Evolutionary conservation across 2,888 invertebrate genomes (phyloP).

Genomic region (Xestia xanthographa): DNA sequence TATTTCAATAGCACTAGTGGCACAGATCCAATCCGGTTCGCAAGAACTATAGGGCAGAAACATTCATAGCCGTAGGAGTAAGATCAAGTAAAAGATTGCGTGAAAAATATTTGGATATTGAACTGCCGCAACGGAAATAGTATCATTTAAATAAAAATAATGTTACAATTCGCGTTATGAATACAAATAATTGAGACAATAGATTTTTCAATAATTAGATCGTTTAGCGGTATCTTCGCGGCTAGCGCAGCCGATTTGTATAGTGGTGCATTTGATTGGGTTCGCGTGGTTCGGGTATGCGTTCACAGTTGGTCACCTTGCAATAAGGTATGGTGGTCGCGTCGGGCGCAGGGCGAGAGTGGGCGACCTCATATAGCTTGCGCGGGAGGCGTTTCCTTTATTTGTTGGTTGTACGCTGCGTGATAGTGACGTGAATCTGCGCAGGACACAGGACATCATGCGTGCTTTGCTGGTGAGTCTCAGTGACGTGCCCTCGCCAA

Average conservation of each 20-base stretch:
- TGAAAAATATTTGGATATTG: slow-evolving; percentile 29
- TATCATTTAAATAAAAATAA: slow-evolving; percentile 61
- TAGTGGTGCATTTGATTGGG: slow-evolving; percentile 78
- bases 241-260: slow-evolving; percentile 81
- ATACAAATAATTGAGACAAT: slow-evolving; percentile 75
- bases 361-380: slow-evolving; percentile 89
- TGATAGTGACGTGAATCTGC: slow-evolving; percentile 85
- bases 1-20: slow-evolving; percentile 58
- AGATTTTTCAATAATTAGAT: slow-evolving; percentile 82
- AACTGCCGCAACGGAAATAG: slow-evolving; percentile 41
- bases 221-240: slow-evolving; percentile 86
- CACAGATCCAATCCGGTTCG: slow-evolving; percentile 62
- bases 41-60: slow-evolving; percentile 46
- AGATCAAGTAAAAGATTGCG: slow-evolving; percentile 17
- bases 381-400: slow-evolving; percentile 88
- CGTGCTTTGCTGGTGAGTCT: slow-evolving; percentile 87
- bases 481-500: slow-evolving; percentile 71
- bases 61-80: slow-evolving; percentile 28
- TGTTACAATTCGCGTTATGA: slow-evolving; percentile 64
- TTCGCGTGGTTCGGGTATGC: slow-evolving; percentile 70
- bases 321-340: slow-evolving; percentile 88
- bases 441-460: slow-evolving; percentile 83
- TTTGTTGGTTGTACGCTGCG: slow-evolving; percentile 87
- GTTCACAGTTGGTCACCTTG: slow-evolving; percentile 87
- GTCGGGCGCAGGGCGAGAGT: slow-evolving; percentile 88